phyloP scores from a whole-genome alignment of 2,888 invertebrate genomes.

The Chesias legatella region DNA sequence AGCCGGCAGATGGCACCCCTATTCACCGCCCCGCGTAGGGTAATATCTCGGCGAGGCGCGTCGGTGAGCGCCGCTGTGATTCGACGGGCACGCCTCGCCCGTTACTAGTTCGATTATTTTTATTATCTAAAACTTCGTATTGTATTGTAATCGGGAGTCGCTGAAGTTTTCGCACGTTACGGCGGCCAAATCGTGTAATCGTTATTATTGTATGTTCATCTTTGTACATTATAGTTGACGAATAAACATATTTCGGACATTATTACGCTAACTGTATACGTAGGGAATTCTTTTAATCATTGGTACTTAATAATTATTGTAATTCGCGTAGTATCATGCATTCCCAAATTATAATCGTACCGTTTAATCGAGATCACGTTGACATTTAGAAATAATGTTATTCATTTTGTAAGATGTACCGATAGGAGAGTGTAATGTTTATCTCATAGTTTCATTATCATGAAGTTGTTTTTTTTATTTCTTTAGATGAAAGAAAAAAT shows the following conservation, averaged over 20 bases:
- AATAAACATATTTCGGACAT: constrained; percentile 50
- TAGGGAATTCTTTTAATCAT: constrained; percentile 68
- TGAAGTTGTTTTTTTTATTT: constrained; percentile 55
- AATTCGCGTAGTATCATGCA: constrained; percentile 75
- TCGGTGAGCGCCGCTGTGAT: neutral
- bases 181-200: constrained; percentile 35
- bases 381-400: constrained; percentile 71
- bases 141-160: constrained; percentile 45
- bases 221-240: constrained; percentile 55
- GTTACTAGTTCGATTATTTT: constrained; percentile 60
- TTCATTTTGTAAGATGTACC: constrained; percentile 73
- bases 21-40: constrained; percentile 17
- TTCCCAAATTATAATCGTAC: constrained; percentile 77
- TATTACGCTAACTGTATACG: constrained; percentile 62
- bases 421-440: constrained; percentile 60
- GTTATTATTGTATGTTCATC: constrained; percentile 49
- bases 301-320: constrained; percentile 76
- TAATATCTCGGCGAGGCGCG: constrained; percentile 15
- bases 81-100: constrained; percentile 15
- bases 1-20: constrained; percentile 8
- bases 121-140: constrained; percentile 69
- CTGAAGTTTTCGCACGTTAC: constrained; percentile 30
- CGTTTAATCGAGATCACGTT: constrained; percentile 68
- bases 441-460: constrained; percentile 66
- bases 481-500: constrained; percentile 43